phyloP scores from a whole-genome alignment of 2,888 invertebrate genomes.

The Drosophila phalerata region DNA sequence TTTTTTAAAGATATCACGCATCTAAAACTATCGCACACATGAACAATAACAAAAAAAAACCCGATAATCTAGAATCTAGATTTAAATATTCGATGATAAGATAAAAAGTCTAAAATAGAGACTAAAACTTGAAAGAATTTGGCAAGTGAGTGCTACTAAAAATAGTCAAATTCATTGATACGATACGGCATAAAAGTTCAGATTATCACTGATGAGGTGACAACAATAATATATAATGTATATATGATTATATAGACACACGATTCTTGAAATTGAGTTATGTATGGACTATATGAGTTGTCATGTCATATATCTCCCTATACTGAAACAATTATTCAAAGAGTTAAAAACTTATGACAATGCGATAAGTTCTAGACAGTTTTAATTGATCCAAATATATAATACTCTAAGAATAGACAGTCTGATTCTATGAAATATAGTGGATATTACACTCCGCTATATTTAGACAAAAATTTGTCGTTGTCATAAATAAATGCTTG shows the following conservation, averaged over 20 bases:
- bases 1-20: slow-evolving; percentile 33
- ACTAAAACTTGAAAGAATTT: not conserved
- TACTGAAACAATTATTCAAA: slow-evolving; percentile 10
- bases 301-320: slow-evolving; percentile 16
- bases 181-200: not conserved
- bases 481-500: slow-evolving; percentile 5
- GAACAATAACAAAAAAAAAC: slow-evolving; percentile 2
- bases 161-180: slow-evolving; percentile 30
- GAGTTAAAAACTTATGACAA: slow-evolving; percentile 2
- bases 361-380: slow-evolving; percentile 14
- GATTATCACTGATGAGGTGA: slow-evolving; percentile 31
- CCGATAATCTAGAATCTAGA: slow-evolving; percentile 50
- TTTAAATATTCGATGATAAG: slow-evolving; percentile 46
- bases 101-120: slow-evolving; percentile 39
- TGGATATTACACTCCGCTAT: not conserved
- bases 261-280: slow-evolving; percentile 25
- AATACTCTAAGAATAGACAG: slow-evolving; percentile 3
- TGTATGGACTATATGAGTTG: slow-evolving; percentile 10
- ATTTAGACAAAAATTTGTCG: slow-evolving; percentile 3
- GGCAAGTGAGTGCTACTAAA: slow-evolving; percentile 28
- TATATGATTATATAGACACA: slow-evolving; percentile 28
- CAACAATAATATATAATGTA: slow-evolving; percentile 3
- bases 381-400: slow-evolving; percentile 16
- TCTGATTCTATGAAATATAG: not conserved
- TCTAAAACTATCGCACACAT: slow-evolving; percentile 25